Evolutionary conservation across 2,888 invertebrate species (phyloP), one percentile per base, ranked within the genome.

Genomic region (Ectemnius cavifrons): DNA sequence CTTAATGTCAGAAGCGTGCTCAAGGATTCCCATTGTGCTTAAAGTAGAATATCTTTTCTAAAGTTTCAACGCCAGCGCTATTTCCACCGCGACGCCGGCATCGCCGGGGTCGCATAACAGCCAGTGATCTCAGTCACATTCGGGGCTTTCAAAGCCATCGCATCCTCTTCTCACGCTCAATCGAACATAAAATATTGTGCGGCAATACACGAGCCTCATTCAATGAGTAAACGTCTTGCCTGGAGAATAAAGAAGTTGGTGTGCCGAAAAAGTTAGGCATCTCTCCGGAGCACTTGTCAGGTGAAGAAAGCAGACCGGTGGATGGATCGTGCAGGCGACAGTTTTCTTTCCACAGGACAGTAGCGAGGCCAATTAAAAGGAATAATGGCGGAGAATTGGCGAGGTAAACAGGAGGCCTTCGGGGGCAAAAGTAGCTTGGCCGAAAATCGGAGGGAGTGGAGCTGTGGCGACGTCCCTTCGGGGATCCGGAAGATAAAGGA

Each of bases 1-100:
- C 77, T 81, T 79, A 79, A 81, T 69, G 66, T 81, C 67, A 77
- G 58, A 74, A 74, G 75, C 67, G 71, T 75, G 68, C 67, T 69
- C 78, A n/a, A 52, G 65, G 65, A 65, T 71, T 67, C 70, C 67
- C 73, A 71, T 81, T 79, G 68, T 70, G 75, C 67, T 63, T 63
- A 58, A 64, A 78, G 81, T 67, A 71, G 73, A 77, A 79, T 77
- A 79, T 63, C 75, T 74, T 76, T 75, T 71, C 71, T 73, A 49
- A 73, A 81, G 73, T 81, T 81, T 66, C 64, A 68, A 61, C 20
- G 57, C 61, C 63, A 63, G 60, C 27, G 59, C 45, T 69, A 59
- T 63, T 52, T 52, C 57, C 37, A 37, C 37, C 11, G 37, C 37
- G 37, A 37, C 8, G 37, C 37, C 8, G 37, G 37, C 37, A 11